These are phyloP conservation scores for Axis porcinus DNA, from an alignment of 2,113 vertebrate species.

Conservation along the genomic window DNA sequence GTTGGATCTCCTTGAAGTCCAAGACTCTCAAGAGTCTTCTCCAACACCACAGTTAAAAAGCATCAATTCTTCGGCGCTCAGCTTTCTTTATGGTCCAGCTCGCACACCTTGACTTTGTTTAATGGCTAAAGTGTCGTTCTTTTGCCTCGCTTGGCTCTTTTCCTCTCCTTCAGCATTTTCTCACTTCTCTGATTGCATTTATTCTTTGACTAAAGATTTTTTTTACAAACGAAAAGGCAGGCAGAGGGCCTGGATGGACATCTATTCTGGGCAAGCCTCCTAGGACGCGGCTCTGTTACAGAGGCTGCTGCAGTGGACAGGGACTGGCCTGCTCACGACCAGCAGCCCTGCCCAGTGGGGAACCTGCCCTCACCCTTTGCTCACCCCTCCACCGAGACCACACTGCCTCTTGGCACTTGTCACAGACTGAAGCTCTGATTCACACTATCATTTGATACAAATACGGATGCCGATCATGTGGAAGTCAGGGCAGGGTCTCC, in stretches of 20 bases:
- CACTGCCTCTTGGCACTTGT: background rate
- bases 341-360: background rate
- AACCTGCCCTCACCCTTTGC: background rate
- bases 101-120: background rate
- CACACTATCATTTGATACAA: background rate
- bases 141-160: background rate
- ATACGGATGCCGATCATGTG: no score
- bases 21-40: background rate
- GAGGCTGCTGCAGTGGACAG: background rate
- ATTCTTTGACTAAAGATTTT: background rate
- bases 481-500: rapidly evolving
- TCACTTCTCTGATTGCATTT: background rate
- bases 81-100: background rate
- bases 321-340: no score
- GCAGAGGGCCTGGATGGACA: background rate
- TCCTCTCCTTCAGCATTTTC: background rate
- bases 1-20: background rate
- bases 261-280: background rate
- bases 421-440: background rate
- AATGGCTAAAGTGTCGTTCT: background rate
- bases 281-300: background rate
- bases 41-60: background rate
- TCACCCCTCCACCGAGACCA: background rate
- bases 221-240: background rate
- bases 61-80: rapidly evolving